These are phyloP conservation scores for Odocoileus hemionus DNA, from an alignment of 2,113 vertebrate species.

Conservation along the genomic window DNA sequence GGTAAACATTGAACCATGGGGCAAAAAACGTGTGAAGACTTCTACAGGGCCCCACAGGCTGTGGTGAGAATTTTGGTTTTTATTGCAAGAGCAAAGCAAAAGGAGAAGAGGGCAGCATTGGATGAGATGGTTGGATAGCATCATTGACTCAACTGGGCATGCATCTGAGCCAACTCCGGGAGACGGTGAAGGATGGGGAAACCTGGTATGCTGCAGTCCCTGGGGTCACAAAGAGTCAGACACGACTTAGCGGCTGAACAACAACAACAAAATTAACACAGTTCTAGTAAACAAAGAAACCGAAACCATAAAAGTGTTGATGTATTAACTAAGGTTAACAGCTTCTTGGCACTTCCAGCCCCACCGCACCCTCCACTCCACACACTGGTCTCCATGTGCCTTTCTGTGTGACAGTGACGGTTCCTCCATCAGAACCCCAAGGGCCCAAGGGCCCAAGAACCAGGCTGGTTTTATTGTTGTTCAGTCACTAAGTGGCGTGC, in stretches of 20 bases:
- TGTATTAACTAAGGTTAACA: not conserved
- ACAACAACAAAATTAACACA: not conserved
- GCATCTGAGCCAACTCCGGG: not conserved
- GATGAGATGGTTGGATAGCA: not conserved
- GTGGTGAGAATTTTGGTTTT: not conserved
- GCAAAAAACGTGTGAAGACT: not conserved
- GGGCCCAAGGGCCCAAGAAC: not conserved
- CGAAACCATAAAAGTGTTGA: not conserved
- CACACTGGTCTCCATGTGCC: not conserved
- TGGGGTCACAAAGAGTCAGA: not conserved
- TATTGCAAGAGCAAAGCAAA: not conserved
- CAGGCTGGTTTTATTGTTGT: not conserved
- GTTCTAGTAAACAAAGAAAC: not conserved
- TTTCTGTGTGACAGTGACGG: not conserved
- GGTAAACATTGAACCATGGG: fast-evolving
- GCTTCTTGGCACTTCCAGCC: not conserved
- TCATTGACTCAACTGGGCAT: not conserved
- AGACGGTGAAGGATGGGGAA: not conserved
- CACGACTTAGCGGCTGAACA: not conserved
- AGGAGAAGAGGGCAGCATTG: not conserved
- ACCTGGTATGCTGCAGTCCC: not conserved
- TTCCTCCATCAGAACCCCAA: not conserved
- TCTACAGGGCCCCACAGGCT: not conserved
- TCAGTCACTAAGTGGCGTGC: not conserved
- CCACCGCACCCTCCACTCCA: not conserved